Evolutionary conservation across 2,113 vertebrate species (phyloP).

Genomic region (Chaenocephalus aceratus): DNA sequence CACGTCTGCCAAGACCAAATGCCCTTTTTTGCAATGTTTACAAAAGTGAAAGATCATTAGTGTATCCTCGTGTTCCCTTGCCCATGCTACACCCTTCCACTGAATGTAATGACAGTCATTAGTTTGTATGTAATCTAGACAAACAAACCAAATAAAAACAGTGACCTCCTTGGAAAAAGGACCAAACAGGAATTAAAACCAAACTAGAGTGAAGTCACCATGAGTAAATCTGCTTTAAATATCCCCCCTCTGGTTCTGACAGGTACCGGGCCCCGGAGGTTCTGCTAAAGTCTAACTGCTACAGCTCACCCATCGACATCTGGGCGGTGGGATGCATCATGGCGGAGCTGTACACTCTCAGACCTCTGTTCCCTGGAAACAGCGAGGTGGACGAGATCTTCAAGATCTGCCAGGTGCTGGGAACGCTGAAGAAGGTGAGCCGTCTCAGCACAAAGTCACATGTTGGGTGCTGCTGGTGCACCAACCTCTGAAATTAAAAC

Average conservation of each 20-base stretch:
- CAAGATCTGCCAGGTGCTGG: conserved; percentile 96
- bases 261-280: conserved; percentile 97
- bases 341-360: conserved; percentile 93
- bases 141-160: too few species aligned
- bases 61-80: too few species aligned
- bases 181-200: neutral
- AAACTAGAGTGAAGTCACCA: neutral
- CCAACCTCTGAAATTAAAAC: too few species aligned
- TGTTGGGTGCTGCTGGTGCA: too few species aligned
- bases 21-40: too few species aligned
- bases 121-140: too few species aligned
- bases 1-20: too few species aligned
- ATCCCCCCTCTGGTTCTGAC: neutral
- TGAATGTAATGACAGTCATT: too few species aligned
- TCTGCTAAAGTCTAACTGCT: conserved; percentile 88
- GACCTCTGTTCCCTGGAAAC: conserved; percentile 95
- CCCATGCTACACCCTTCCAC: too few species aligned
- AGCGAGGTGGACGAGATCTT: conserved; percentile 97
- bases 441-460: neutral
- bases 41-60: too few species aligned
- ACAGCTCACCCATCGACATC: conserved; percentile 94
- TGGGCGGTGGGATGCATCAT: conserved; percentile 98
- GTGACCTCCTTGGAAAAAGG: too few species aligned
- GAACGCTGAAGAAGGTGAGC: conserved; percentile 92
- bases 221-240: neutral